Evolutionary conservation across 1,140 invertebrate species (phyloP).

Genomic region (Campoletis sonorensis): DNA sequence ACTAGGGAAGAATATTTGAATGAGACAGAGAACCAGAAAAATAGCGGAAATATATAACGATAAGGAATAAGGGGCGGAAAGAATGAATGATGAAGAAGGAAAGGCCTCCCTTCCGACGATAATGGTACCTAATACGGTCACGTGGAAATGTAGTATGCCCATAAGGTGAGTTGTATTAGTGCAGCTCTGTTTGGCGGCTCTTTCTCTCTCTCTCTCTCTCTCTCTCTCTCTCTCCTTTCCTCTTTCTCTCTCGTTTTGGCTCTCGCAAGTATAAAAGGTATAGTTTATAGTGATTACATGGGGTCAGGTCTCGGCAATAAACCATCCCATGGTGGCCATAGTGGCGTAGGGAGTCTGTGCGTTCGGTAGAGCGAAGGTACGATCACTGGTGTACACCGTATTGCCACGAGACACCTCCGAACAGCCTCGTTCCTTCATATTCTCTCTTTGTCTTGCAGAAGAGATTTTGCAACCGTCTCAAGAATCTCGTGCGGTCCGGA

Average conservation of each 20-base stretch:
- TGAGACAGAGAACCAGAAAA: neutral
- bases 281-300: slow-evolving; percentile 77
- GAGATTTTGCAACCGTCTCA: slow-evolving; percentile 36
- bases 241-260: slow-evolving; percentile 13
- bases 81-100: slow-evolving; percentile 50
- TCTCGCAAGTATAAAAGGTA: slow-evolving; percentile 67
- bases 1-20: neutral
- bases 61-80: slow-evolving; percentile 51
- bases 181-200: neutral
- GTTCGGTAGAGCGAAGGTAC: slow-evolving; percentile 33
- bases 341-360: slow-evolving; percentile 46
- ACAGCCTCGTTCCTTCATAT: neutral
- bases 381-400: slow-evolving; percentile 24
- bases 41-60: neutral
- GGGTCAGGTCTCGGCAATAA: slow-evolving; percentile 76
- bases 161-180: slow-evolving; percentile 40
- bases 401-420: slow-evolving; percentile 18
- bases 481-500: slow-evolving; percentile 42
- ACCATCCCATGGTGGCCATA: slow-evolving; percentile 73
- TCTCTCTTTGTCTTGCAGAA: slow-evolving; percentile 45
- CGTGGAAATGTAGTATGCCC: slow-evolving; percentile 57
- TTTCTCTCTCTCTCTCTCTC: neutral
- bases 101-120: slow-evolving; percentile 62
- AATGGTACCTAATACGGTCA: slow-evolving; percentile 73
- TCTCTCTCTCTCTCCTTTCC: neutral